Evolutionary conservation across 2,797 vertebrate genomes (phyloP).

Genomic region (Molossus molossus): DNA sequence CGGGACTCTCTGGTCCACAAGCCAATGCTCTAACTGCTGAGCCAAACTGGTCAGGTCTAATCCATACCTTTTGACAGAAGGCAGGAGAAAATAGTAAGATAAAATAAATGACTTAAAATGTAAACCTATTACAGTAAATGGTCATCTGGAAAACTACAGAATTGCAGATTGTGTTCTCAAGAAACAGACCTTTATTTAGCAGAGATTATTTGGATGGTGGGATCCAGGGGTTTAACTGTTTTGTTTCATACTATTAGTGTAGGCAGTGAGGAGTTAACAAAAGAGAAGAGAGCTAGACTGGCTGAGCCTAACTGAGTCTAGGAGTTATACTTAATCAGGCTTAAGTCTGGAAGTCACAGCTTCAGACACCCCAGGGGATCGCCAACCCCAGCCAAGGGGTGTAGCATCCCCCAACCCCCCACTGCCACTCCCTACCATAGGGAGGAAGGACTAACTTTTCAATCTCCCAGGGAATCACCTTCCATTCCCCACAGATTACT

Average conservation of each 20-base stretch:
- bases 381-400: not conserved
- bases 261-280: not conserved
- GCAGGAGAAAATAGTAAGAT: not conserved
- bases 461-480: not conserved
- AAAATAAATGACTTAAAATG: conserved; percentile 29
- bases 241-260: not conserved
- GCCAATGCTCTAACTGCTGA: no score
- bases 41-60: not conserved
- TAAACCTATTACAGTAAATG: not conserved
- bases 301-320: no score
- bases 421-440: not conserved
- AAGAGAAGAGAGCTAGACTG: no score
- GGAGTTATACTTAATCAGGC: no score
- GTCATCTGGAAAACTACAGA: not conserved
- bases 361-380: not conserved
- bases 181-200: conserved; percentile 23
- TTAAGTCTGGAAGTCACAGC: not conserved
- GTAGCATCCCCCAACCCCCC: not conserved
- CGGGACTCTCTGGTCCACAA: no score
- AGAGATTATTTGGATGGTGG: not conserved
- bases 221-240: not conserved
- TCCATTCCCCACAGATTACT: not conserved
- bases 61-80: conserved; percentile 28
- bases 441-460: not conserved
- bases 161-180: not conserved